Percentiles rank a stretch among this genome's conserved stretches.
Evolutionary conservation across 2,113 vertebrate genomes (phyloP).

Genomic region (Turdus rufiventris): DNA sequence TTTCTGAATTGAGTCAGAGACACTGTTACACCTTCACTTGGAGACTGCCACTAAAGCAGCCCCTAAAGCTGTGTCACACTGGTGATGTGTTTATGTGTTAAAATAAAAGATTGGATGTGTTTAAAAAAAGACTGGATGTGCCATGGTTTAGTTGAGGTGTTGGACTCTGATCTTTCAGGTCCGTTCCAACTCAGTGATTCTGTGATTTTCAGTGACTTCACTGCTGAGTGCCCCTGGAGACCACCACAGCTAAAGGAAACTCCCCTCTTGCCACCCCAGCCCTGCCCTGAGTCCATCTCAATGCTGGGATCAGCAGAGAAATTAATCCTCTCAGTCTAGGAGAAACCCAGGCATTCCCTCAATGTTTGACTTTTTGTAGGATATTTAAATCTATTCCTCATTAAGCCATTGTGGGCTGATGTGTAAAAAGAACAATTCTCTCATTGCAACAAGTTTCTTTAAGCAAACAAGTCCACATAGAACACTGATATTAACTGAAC

Average conservation of each 20-base stretch:
- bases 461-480: neutral
- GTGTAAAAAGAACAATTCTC: neutral
- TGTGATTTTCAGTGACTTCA: fast-evolving
- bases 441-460: neutral
- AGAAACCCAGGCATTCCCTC: neutral
- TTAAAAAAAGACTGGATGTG: no score
- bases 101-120: no score
- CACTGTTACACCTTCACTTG: neutral
- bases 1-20: neutral
- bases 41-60: no score
- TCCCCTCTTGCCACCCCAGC: neutral
- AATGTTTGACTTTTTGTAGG: neutral
- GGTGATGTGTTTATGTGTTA: no score
- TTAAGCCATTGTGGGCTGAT: neutral
- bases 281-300: neutral
- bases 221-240: neutral
- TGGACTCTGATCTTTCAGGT: no score
- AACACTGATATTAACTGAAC: neutral
- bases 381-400: neutral
- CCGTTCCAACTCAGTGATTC: fast-evolving
- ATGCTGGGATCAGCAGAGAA: neutral
- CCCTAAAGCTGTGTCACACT: no score
- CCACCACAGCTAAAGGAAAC: fast-evolving
- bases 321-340: neutral
- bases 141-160: no score